Conservation (phyloP, 1,140 invertebrate genomes). For the Dendrolimus punctatus region DNA sequence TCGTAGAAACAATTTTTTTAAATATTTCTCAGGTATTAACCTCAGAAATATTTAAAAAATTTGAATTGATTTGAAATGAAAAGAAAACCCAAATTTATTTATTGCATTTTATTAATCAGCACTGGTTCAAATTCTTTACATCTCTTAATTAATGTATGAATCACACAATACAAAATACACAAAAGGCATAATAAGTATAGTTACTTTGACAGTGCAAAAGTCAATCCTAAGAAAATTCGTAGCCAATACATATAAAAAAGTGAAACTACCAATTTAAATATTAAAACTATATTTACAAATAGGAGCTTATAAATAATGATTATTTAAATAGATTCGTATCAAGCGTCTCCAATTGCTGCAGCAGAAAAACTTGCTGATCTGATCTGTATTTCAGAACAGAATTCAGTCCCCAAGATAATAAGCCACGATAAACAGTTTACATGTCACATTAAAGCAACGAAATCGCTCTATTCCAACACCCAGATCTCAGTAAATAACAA, state of each 20-base stretch:
- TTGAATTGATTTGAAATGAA: slow-evolving; percentile 16
- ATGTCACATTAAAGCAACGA: too few species aligned
- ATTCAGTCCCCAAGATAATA: too few species aligned
- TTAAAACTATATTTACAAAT: slow-evolving; percentile 62
- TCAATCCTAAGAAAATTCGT: slow-evolving; percentile 26
- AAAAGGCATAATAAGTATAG: slow-evolving; percentile 2
- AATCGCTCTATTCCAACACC: too few species aligned
- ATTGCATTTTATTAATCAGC: slow-evolving; percentile 54
- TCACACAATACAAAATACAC: slow-evolving; percentile 11
- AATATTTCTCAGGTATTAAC: too few species aligned
- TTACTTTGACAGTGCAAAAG: slow-evolving; percentile 20
- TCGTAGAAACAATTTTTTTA: too few species aligned
- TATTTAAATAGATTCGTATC: slow-evolving; percentile 45
- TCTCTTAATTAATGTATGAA: slow-evolving; percentile 23
- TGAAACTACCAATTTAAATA: slow-evolving; percentile 63
- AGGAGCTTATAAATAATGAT: slow-evolving; percentile 44
- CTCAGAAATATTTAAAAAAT: too few species aligned
- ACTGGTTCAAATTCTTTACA: slow-evolving; percentile 32
- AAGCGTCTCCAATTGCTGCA: slow-evolving; percentile 39
- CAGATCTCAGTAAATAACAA: too few species aligned
- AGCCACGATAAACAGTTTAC: too few species aligned
- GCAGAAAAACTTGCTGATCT: slow-evolving; percentile 30
- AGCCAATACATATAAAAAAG: slow-evolving; percentile 31
- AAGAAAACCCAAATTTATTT: slow-evolving; percentile 21
- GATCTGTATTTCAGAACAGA: too few species aligned